Evolutionary conservation across 2,888 invertebrate species (phyloP).

Genomic region (Seladonia tumulorum): DNA sequence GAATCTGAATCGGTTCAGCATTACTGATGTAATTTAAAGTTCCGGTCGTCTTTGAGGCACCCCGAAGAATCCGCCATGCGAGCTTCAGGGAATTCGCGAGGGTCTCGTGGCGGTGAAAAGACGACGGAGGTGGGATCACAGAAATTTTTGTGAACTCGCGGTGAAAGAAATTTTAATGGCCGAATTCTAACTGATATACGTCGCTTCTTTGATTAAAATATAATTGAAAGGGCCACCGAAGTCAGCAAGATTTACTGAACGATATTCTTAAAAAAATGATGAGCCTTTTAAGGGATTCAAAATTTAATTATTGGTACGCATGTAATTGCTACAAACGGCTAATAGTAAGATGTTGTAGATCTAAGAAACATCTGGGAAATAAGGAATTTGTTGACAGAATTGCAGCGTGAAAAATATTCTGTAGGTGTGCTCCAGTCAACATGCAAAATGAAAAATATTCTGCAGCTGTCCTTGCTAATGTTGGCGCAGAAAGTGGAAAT

Average conservation of each 20-base stretch:
- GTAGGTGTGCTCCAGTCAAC: background rate
- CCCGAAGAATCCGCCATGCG: background rate
- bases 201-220: background rate
- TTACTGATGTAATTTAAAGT: background rate
- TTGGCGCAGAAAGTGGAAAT: background rate
- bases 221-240: background rate
- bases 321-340: background rate
- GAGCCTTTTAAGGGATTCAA: background rate
- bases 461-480: background rate
- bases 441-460: background rate
- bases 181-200: background rate
- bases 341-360: background rate
- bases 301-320: background rate
- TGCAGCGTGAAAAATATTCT: no score
- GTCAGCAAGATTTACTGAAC: background rate
- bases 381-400: background rate
- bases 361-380: no score
- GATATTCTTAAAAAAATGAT: background rate
- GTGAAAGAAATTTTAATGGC: background rate
- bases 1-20: background rate
- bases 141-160: background rate
- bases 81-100: background rate
- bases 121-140: background rate
- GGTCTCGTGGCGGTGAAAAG: background rate
- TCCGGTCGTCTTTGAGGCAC: background rate